Percentiles rank a stretch among this genome's conserved stretches.
These are phyloP conservation scores for Agrochola litura DNA, from an alignment of 2,888 invertebrate genomes.

Conservation along the genomic window DNA sequence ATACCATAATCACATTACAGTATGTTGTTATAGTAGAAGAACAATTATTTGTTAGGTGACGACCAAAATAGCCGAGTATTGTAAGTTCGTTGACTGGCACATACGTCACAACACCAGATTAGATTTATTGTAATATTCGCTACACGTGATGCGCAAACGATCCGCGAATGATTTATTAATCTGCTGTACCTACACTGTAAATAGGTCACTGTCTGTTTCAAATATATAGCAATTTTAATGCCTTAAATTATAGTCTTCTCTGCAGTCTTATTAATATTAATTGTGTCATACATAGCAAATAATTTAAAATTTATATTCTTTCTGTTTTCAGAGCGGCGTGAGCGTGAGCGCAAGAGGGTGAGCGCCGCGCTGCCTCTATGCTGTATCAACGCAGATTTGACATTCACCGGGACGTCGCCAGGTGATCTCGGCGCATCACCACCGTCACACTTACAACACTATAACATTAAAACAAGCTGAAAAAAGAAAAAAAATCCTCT, in stretches of 20 bases:
- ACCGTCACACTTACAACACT: slow-evolving; percentile 59
- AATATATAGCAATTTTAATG: neutral
- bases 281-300: neutral
- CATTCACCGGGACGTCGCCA: slow-evolving; percentile 93
- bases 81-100: slow-evolving; percentile 58
- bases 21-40: slow-evolving; percentile 22
- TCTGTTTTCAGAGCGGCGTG: slow-evolving; percentile 80
- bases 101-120: slow-evolving; percentile 59
- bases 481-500: slow-evolving; percentile 55
- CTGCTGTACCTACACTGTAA: slow-evolving; percentile 27
- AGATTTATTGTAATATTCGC: slow-evolving; percentile 58
- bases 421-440: slow-evolving; percentile 88
- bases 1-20: neutral
- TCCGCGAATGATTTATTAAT: slow-evolving; percentile 53
- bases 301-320: neutral
- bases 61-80: slow-evolving; percentile 47
- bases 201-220: slow-evolving; percentile 34
- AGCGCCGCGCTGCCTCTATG: slow-evolving; percentile 87
- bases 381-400: slow-evolving; percentile 91
- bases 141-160: slow-evolving; percentile 50
- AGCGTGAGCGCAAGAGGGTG: slow-evolving; percentile 76
- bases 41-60: slow-evolving; percentile 43
- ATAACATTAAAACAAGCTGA: slow-evolving; percentile 53
- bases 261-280: neutral
- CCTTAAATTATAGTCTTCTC: neutral